Conservation (phyloP, 2,888 invertebrate genomes). For the Phorcus lineatus region DNA sequence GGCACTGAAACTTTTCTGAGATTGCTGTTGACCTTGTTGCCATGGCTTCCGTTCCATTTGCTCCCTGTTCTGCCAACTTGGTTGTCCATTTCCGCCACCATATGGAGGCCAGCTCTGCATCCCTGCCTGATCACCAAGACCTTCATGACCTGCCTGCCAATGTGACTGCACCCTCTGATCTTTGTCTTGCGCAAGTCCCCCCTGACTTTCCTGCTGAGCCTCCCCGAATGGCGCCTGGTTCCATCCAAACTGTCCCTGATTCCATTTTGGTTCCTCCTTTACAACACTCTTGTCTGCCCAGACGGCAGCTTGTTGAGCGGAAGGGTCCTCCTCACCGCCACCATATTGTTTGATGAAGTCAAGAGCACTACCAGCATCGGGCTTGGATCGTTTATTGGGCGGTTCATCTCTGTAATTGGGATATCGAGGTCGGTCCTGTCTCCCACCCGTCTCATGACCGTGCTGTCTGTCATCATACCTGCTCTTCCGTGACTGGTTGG, state of each 20-base stretch:
- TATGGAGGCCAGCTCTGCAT: background rate
- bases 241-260: constrained; percentile 34
- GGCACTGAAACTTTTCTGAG: background rate
- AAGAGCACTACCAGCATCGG: constrained; percentile 63
- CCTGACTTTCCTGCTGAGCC: background rate
- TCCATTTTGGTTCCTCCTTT: constrained; percentile 45
- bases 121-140: constrained; percentile 23
- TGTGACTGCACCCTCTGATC: background rate
- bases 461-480: constrained; percentile 3
- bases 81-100: background rate
- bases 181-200: background rate
- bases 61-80: constrained; percentile 12
- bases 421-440: background rate
- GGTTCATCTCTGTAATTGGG: constrained; percentile 42
- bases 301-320: constrained; percentile 23
- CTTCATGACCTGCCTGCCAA: background rate
- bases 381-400: constrained; percentile 55
- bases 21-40: constrained; percentile 15
- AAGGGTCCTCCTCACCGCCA: constrained; percentile 53
- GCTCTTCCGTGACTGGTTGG: constrained; percentile 2
- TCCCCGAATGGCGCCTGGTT: background rate
- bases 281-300: constrained; percentile 25
- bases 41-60: constrained; percentile 22
- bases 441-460: background rate
- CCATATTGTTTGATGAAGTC: constrained; percentile 73